Base-by-base conservation (phyloP, 2,888 invertebrate genomes). In the Drosophila mimetica region DNA sequence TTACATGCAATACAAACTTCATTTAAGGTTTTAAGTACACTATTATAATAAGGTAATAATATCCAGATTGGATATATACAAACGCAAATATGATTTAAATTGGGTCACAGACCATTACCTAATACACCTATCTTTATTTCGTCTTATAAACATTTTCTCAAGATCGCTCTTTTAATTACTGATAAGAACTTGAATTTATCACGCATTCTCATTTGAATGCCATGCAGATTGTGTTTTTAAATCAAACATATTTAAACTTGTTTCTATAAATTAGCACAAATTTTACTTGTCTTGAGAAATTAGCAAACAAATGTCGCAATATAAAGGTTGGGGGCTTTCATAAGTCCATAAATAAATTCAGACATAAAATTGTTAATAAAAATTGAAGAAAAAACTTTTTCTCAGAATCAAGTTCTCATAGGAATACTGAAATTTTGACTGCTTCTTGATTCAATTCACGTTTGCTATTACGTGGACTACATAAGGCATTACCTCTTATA, bases 381-480 rank as follows among this genome's bases (percentile, higher is more conserved):
- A 57, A 13, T 14, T 7, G 5, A 28, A 14, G 8, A 8, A 2
- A 6, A 4, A 32, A 25, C 30, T 8, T 34, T 5, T n/a, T 34
- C 16, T 1, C 8, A n/a, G 63, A 36, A 64, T 22, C n/a, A 9
- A 16, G 9, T 50, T 63, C 28, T 14, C 34, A 16, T 16, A 16
- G n/a, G 36, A 50, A 64, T 63, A 42, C 11, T 16, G 0, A 47
- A 41, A 14, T 36, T 30, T 51, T 1, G 16, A 14, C 2, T 8
- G 30, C 34, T 28, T 42, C 0, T 9, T 6, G 13, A 64, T 37
- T 65, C 52, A 9, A 25, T 44, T 51, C 64, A 64, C 64, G 64
- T 30, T 37, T 25, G 52, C 28, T 20, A 30, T 44, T 57, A 64
- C 64, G 64, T 64, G 64, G 9, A 50, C 36, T 11, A 51, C 36